These are phyloP conservation scores for Agelastica alni DNA, from an alignment of 2,888 invertebrate species.

Conservation along the genomic window DNA sequence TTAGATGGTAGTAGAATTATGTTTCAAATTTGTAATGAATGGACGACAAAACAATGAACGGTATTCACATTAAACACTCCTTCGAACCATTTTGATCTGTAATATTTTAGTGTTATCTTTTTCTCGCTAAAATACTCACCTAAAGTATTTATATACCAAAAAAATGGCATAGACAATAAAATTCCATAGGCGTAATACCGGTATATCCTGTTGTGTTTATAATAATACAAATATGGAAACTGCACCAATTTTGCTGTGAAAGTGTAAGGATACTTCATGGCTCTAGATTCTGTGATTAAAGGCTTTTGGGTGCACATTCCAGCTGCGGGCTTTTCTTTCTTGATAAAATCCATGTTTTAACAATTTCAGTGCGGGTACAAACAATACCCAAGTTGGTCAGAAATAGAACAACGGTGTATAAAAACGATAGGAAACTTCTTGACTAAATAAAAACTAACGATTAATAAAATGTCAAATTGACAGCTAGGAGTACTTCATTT, in stretches of 20 bases:
- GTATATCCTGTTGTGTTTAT: conserved; percentile 58
- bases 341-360: conserved; percentile 3
- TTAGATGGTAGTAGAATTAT: no score
- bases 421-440: no score
- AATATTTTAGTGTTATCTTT: no score
- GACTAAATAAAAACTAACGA: no score
- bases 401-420: no score
- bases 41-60: no score
- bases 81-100: no score
- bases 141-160: conserved; percentile 56
- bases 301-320: neutral
- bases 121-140: conserved; percentile 57
- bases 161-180: conserved; percentile 55
- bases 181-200: conserved; percentile 54
- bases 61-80: no score
- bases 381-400: no score
- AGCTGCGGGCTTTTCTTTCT: neutral
- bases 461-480: no score
- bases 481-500: no score
- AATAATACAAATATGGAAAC: conserved; percentile 61
- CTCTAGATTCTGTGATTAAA: conserved; percentile 36
- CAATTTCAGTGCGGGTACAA: neutral
- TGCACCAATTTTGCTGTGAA: conserved; percentile 60
- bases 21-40: no score
- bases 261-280: conserved; percentile 67